Evolutionary conservation across 1,140 invertebrate species (phyloP), one percentile per base, ranked within the genome.

Genomic region (Rhyzopertha dominica): DNA sequence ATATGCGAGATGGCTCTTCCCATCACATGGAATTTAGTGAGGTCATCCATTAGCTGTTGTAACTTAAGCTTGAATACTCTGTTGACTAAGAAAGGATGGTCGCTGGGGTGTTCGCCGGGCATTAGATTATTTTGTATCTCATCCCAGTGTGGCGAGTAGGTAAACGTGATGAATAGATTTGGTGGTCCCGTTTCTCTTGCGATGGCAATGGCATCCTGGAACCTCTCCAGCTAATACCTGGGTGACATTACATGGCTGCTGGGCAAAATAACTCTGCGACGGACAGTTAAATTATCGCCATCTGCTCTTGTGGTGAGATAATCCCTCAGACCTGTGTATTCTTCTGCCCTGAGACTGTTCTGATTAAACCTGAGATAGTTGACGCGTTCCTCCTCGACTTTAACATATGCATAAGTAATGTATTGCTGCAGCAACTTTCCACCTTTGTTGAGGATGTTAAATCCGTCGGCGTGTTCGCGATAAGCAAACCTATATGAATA

Each of bases 381-480:
- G n/a, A 35, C n/a, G 17, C 32, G 32, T n/a, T 35, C 18, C n/a
- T 14, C 32, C 20, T 35, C 13, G 20, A 35, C 4, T 35, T 35
- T 35, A 14, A 35, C n/a, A 14, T 35, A 35, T 7, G 32, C 32
- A 4, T 5, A 3, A 17, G 20, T 19, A 7, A 36, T 20, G 18
- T 14, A 34, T 18, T 2, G 31, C 18, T 2, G 34, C 34, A 36
- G 13, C 19, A 36, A 17, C 23, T 20, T 36, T 5, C 34, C 34
- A n/a, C 16, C 4, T 20, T 36, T 12, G 8, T 20, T n/a, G 5
- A 36, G 23, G 23, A 36, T 36, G 18, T 36, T 7, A 36, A 36
- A 36, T 5, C 23, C 5, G 10, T 36, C 20, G 10, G 7, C n/a
- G n/a, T n/a, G n/a, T 36, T 18, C 3, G 9, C 14, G 30, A n/a